Percentiles rank a stretch among this genome's conserved stretches.
These are phyloP conservation scores for Rotaria magnacalcarata DNA, from an alignment of 2,888 invertebrate genomes.

Conservation along the genomic window DNA sequence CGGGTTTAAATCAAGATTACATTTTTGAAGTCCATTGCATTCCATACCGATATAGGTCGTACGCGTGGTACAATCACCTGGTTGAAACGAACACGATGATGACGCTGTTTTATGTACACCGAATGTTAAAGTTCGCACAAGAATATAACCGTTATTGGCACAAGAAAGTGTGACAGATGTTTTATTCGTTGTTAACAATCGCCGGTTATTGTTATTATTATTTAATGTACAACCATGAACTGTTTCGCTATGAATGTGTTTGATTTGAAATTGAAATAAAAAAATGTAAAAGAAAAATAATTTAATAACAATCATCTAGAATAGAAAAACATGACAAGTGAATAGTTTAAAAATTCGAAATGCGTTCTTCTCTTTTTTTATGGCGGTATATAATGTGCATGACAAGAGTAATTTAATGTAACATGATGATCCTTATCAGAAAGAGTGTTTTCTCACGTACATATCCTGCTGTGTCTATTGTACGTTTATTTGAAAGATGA, in stretches of 20 bases:
- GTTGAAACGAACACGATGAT: not conserved
- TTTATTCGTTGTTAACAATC: not conserved
- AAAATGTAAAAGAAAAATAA: not conserved
- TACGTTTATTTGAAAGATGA: not conserved
- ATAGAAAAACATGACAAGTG: not conserved
- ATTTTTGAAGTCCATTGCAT: conserved; percentile 1
- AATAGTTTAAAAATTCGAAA: not conserved
- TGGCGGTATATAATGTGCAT: not conserved
- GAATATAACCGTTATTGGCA: not conserved
- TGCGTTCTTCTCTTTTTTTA: not conserved
- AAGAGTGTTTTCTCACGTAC: conserved; percentile 17
- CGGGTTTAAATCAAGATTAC: conserved; percentile 25
- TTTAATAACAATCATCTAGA: not conserved
- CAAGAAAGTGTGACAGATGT: not conserved
- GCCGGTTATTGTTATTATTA: not conserved
- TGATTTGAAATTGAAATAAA: not conserved
- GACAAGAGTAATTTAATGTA: conserved; percentile 8
- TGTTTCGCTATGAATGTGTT: not conserved
- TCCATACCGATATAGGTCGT: conserved; percentile 17
- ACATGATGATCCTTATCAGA: conserved; percentile 22
- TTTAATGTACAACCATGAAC: not conserved
- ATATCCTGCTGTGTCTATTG: not conserved
- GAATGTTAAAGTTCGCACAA: not conserved
- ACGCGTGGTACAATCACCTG: conserved; percentile 4
- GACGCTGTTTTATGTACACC: not conserved